These are phyloP conservation scores for Holothuria glaberrima DNA, from an alignment of 35 echinoderm and acorn worm genomes.

Conservation along the genomic window DNA sequence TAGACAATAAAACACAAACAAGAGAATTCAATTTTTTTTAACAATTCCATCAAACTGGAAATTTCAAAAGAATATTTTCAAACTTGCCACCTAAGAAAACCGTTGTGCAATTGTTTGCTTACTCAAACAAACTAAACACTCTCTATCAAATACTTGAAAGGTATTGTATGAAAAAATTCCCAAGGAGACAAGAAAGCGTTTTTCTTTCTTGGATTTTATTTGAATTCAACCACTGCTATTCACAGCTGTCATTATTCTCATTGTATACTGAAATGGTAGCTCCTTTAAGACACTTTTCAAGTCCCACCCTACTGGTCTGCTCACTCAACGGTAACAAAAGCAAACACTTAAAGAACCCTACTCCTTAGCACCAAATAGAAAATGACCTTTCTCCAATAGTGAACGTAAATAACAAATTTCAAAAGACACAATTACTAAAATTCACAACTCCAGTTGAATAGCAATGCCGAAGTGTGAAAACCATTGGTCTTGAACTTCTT, in stretches of 20 bases:
- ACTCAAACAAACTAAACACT: background rate
- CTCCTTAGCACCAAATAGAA: too few species aligned
- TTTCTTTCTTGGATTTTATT: background rate
- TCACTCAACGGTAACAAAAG: too few species aligned
- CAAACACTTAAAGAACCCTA: too few species aligned
- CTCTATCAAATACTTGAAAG: background rate
- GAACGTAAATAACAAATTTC: too few species aligned
- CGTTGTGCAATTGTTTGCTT: too few species aligned
- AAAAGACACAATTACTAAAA: too few species aligned
- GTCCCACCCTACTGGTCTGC: conserved; percentile 15
- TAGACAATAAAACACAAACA: background rate
- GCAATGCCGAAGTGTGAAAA: too few species aligned
- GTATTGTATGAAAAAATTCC: background rate
- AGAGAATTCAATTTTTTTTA: background rate
- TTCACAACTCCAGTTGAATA: too few species aligned
- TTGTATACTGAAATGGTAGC: background rate
- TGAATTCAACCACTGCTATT: conserved; percentile 23
- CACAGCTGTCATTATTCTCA: conserved; percentile 49
- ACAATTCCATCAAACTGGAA: background rate
- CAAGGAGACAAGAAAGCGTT: conserved; percentile 10
- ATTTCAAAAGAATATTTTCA: background rate
- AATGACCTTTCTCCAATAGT: too few species aligned
- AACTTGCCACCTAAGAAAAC: background rate
- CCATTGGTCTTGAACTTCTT: too few species aligned
- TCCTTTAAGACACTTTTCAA: conserved; percentile 39